Conservation (phyloP, 2,888 invertebrate species). For the Pachydiplax longipennis region DNA sequence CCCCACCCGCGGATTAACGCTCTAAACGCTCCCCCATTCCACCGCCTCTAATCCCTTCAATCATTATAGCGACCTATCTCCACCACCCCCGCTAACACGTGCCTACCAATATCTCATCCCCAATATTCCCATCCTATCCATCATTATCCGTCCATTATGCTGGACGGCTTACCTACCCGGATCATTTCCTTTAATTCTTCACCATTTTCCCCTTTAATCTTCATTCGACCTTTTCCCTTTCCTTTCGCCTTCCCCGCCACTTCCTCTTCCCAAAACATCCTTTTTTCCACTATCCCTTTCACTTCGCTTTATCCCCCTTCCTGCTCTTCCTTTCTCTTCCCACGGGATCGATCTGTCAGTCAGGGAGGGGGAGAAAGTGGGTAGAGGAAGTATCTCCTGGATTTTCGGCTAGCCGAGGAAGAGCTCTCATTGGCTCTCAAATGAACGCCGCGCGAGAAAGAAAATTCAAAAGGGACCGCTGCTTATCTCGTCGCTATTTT, state of each 20-base stretch:
- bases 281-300: not conserved
- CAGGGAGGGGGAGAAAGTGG: not conserved
- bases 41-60: not conserved
- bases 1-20: no score
- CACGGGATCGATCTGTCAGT: not conserved
- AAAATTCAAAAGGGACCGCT: not conserved
- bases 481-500: not conserved
- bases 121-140: not conserved
- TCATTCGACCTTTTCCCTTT: not conserved
- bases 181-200: conserved; percentile 20
- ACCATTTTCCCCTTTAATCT: not conserved
- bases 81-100: not conserved
- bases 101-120: not conserved
- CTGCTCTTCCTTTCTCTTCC: not conserved
- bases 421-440: conserved; percentile 15
- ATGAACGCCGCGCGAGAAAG: conserved; percentile 7
- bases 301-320: not conserved
- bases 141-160: conserved; percentile 39
- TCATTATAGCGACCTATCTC: not conserved
- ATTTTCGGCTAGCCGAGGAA: not conserved
- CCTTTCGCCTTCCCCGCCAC: not conserved
- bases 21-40: not conserved
- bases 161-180: conserved; percentile 22
- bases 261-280: not conserved
- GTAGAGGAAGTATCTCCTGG: not conserved